Base-by-base conservation (phyloP, 2,797 vertebrate species). In the Triplophysa bombifrons region DNA sequence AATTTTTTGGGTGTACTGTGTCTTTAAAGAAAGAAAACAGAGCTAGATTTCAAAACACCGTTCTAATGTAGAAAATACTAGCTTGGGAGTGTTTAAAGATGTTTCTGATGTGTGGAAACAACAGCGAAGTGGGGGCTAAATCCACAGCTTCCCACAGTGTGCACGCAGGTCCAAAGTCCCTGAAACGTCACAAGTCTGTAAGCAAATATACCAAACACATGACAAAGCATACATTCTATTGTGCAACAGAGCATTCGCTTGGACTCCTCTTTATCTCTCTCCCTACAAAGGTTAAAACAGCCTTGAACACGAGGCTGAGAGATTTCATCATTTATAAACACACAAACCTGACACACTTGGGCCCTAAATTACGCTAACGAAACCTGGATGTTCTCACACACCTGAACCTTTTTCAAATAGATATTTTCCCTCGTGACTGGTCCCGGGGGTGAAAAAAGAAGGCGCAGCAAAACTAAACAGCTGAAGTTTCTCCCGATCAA, bases 121-220 rank as follows among this genome's bases (percentile, higher is more conserved):
- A 73, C 61, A 50, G 41, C 51, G 50, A 20, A n/a, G 63, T 25
- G 41, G 27, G 53, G 53, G 44, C 20, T 58, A 73, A 58, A 73
- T 58, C 61, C 69, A 30, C 9, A 6, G 51, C 50, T 80, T 38
- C 44, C 46, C 41, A 22, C 10, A 70, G 55, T 70, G 73, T 63
- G 68, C 58, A 78, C 48, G 72, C 68, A 7, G 76, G 71, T 73
- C 51, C 68, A 82, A 77, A 77, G 74, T 77, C 63, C 63, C 74
- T 3, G 3, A 68, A 77, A 77, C 14, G 71, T 82, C 69, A 82
- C 64, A 78, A 56, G 80, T 69, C 74, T 53, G 41, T 60, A 22
- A 63, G 73, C 70, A 73, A 73, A 82, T 72, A 77, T 44, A 58
- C 53, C 61, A 67, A 72, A 63, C 80, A 72, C 75, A 82, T 82